Percentiles rank a stretch among this genome's conserved stretches.
Evolutionary conservation across 2,113 vertebrate genomes (phyloP).

Genomic region (Hypanus sabinus): DNA sequence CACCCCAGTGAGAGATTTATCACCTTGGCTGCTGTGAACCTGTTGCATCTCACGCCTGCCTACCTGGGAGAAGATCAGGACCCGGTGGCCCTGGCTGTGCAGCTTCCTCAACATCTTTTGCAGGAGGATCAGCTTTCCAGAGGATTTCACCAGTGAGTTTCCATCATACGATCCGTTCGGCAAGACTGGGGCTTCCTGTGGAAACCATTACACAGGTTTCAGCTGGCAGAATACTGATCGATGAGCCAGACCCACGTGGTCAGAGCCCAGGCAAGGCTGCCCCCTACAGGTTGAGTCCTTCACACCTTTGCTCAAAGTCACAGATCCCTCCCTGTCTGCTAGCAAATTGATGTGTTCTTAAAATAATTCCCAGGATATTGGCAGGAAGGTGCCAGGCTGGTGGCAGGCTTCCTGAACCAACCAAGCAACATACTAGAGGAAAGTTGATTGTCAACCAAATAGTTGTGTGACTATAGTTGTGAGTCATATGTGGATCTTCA

Average conservation of each 20-base stretch:
- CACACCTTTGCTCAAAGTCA: not conserved
- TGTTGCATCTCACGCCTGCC: not conserved
- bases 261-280: not conserved
- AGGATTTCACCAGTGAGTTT: conserved; percentile 86
- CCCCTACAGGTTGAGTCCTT: not conserved
- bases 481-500: not conserved
- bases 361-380: not conserved
- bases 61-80: conserved; percentile 97
- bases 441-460: not conserved
- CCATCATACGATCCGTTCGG: conserved; percentile 96
- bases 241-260: not conserved
- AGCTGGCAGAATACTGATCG: too few species aligned
- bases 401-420: not conserved
- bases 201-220: not conserved
- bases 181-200: conserved; percentile 83
- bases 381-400: not conserved
- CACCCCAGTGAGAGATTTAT: not conserved
- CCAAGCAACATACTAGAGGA: not conserved
- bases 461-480: not conserved
- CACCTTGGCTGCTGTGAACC: not conserved
- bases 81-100: conserved; percentile 84
- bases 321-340: not conserved
- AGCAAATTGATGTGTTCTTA: not conserved
- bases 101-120: conserved; percentile 96
- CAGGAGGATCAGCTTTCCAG: conserved; percentile 90